Evolutionary conservation across 2,888 invertebrate genomes (phyloP), one percentile per base, ranked within the genome.

Genomic region (Philereme vetulata): DNA sequence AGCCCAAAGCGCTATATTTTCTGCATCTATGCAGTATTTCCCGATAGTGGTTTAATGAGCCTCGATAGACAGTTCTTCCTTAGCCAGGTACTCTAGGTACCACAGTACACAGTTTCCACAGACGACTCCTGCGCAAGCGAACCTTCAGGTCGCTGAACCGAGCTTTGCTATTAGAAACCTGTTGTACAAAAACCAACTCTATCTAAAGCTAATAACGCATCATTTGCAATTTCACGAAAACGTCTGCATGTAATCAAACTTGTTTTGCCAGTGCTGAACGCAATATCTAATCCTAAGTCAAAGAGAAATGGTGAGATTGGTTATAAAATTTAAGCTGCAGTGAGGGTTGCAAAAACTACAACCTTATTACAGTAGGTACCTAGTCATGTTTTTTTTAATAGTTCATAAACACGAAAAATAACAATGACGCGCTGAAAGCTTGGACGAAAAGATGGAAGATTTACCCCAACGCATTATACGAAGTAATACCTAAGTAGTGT

Each of bases 161-260:
- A 60, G 72, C 67, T 76, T 75, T 65, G 80, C 75, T 79, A 78
- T 82, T 81, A 82, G 81, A 78, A 71, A 66, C 46, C 10, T 8
- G 4, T 7, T 68, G 70, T 60, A 40, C 51, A 1, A 80, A 72
- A 74, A 46, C 47, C 21, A 11, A 73, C 76, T 70, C 54, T 81
- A 75, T 56, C 0, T 4, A 8, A 10, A 52, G 32, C 32, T 3
- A 33, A 10, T 8, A 52, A 49, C 4, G 9, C 10, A 9, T 32
- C 7, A 35, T 44, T 48, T 52, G 8, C 32, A 46, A 51, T 7
- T 9, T 9, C 45, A 38, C 72, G 68, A 63, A 66, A 74, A 67
- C 77, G 75, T 78, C 75, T 80, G 78, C 78, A 81, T 84, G 81
- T 84, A 85, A 87, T 79, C 80, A 86, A 85, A 87, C 86, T 80